A percentile compares a stretch with the other conserved stretches of the same genome.
Conservation (phyloP, 2,797 vertebrate species). For the Alouatta caraya region DNA sequence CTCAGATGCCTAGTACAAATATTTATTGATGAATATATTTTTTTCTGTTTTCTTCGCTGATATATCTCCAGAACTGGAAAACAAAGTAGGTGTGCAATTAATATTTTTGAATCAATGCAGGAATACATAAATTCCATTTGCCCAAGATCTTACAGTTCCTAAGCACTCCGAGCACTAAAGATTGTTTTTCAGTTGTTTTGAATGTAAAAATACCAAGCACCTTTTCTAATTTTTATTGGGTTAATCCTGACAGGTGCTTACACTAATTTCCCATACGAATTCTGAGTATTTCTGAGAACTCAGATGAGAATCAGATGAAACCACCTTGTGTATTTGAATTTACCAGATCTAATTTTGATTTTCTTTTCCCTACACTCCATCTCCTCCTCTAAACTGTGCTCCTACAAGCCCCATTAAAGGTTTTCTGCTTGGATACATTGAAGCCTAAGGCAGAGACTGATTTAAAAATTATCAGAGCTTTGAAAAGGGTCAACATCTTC, state of each 20-base stretch:
- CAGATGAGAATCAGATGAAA: conserved; percentile 47
- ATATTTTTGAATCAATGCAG: not conserved
- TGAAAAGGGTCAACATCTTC: conserved; percentile 16
- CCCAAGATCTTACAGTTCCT: conserved; percentile 26
- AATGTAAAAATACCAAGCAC: conserved; percentile 23
- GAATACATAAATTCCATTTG: conserved; percentile 12
- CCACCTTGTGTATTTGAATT: conserved; percentile 51
- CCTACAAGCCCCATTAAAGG: not conserved
- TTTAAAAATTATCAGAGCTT: not conserved
- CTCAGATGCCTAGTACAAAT: not conserved
- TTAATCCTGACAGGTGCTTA: conserved; percentile 4
- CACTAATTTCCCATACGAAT: conserved; percentile 50
- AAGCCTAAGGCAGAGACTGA: not conserved
- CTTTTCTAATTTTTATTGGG: conserved; percentile 55
- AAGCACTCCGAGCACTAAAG: not conserved
- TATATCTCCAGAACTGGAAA: conserved; percentile 1
- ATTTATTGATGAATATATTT: not conserved
- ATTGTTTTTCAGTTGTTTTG: conserved; percentile 41
- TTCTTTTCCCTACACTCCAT: not conserved
- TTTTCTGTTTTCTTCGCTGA: not conserved
- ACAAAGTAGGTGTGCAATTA: not conserved
- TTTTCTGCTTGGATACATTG: conserved; percentile 3
- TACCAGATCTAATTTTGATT: conserved; percentile 36
- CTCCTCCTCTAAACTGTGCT: not conserved
- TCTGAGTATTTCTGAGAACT: conserved; percentile 66